phyloP scores from a whole-genome alignment of 2,113 vertebrate species.

The Garra rufa region DNA sequence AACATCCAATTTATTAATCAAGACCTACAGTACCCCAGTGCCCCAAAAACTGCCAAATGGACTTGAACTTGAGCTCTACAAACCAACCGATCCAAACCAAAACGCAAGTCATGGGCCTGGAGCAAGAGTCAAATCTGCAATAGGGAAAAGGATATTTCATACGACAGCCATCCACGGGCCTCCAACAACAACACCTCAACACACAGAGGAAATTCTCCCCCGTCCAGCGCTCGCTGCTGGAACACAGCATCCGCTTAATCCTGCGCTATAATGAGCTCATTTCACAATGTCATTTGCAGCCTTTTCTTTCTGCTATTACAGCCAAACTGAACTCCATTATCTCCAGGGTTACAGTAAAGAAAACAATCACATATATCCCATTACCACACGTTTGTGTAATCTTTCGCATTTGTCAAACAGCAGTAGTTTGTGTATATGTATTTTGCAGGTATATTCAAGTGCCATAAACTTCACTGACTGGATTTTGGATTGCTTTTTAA shows the following conservation, averaged over 20 bases:
- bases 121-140: slow-evolving; percentile 71
- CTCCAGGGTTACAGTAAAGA: slow-evolving; percentile 65
- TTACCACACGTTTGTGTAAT: slow-evolving; percentile 37
- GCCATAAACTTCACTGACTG: neutral
- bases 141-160: slow-evolving; percentile 73
- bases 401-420: neutral
- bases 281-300: slow-evolving; percentile 75
- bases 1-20: slow-evolving; percentile 1
- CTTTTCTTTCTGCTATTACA: slow-evolving; percentile 54
- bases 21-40: slow-evolving; percentile 37
- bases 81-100: slow-evolving; percentile 59
- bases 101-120: slow-evolving; percentile 69
- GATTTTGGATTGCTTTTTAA: slow-evolving; percentile 12
- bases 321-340: slow-evolving; percentile 70
- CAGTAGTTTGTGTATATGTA: slow-evolving; percentile 16
- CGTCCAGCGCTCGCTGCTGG: slow-evolving; percentile 70
- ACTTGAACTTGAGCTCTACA: slow-evolving; percentile 54
- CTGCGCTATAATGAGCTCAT: slow-evolving; percentile 81
- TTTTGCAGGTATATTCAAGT: slow-evolving; percentile 34
- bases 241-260: slow-evolving; percentile 76
- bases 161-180: slow-evolving; percentile 68
- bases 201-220: slow-evolving; percentile 81
- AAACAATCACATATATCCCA: slow-evolving; percentile 41
- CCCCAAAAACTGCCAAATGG: slow-evolving; percentile 31
- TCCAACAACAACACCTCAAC: slow-evolving; percentile 88